phyloP scores from a whole-genome alignment of 1,140 invertebrate genomes.

The Teleogryllus occipitalis region DNA sequence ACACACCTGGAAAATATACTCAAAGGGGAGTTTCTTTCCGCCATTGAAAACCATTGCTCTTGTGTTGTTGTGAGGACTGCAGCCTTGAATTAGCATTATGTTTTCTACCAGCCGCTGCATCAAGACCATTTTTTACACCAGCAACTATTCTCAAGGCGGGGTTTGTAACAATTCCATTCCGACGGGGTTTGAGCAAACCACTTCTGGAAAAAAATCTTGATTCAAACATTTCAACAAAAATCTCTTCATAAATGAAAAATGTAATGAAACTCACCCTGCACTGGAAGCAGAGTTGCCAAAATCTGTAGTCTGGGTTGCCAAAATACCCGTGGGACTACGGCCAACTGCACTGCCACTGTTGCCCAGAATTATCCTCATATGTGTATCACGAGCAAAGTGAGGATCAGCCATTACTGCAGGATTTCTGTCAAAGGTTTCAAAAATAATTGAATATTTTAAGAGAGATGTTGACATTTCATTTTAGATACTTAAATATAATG shows the following conservation, averaged over 20 bases:
- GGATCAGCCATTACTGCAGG: constrained; percentile 34
- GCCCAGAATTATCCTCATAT: constrained; percentile 83
- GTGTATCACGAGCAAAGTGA: constrained; percentile 76
- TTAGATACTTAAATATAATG: no score
- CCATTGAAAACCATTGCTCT: constrained; percentile 61
- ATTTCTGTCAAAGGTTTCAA: background rate
- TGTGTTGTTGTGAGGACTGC: constrained; percentile 36
- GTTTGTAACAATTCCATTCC: constrained; percentile 87
- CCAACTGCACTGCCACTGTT: constrained; percentile 42
- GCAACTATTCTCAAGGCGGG: constrained; percentile 69
- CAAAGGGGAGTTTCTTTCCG: constrained; percentile 61
- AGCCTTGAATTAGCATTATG: constrained; percentile 38
- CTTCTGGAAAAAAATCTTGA: background rate
- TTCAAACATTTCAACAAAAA: constrained; percentile 29
- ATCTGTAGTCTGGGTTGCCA: constrained; percentile 30
- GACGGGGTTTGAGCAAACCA: constrained; percentile 50
- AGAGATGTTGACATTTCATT: no score
- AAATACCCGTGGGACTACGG: constrained; percentile 32
- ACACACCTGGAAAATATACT: constrained; percentile 15
- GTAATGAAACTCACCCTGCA: constrained; percentile 32
- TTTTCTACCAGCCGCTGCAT: constrained; percentile 46
- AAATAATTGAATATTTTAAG: no score
- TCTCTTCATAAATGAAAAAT: constrained; percentile 25
- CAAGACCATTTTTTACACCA: constrained; percentile 60
- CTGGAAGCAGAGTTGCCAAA: constrained; percentile 33